Evolutionary conservation across 2,113 vertebrate species (phyloP).

Genomic region (Mixornis gularis): DNA sequence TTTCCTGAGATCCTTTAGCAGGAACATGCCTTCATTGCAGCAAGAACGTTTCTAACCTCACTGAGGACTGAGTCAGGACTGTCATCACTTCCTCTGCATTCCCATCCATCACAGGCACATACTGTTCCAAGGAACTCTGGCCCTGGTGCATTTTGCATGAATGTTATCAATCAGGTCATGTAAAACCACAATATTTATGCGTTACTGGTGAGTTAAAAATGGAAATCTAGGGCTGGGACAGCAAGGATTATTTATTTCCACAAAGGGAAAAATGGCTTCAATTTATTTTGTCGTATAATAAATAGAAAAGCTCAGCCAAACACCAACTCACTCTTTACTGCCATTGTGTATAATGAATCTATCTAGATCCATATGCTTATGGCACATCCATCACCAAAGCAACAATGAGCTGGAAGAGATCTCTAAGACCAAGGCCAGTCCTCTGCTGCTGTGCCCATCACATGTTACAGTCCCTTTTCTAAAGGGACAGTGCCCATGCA

Average conservation of each 20-base stretch:
- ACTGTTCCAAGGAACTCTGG: constrained; percentile 18
- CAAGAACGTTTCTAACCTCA: constrained; percentile 23
- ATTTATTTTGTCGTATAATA: not conserved
- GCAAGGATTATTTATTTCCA: not conserved
- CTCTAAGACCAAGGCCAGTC: not conserved
- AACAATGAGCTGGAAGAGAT: not conserved
- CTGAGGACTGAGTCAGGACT: not conserved
- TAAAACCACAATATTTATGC: not conserved
- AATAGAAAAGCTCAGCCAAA: not conserved
- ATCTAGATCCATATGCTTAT: not conserved
- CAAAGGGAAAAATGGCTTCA: not conserved
- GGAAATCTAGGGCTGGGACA: not conserved
- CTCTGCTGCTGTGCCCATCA: fast-evolving
- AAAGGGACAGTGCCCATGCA: not conserved
- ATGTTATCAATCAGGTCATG: not conserved
- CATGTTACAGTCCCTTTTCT: not conserved
- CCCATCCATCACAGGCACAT: constrained; percentile 9
- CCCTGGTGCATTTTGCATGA: not conserved
- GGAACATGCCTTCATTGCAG: not conserved
- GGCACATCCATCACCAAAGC: not conserved
- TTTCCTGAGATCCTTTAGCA: constrained; percentile 39
- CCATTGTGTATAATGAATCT: not conserved
- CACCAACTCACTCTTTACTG: not conserved
- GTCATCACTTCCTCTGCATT: not conserved
- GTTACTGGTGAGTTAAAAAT: not conserved